Evolutionary conservation across 2,888 invertebrate genomes (phyloP).

Genomic region (Drosophila flavopinicola): DNA sequence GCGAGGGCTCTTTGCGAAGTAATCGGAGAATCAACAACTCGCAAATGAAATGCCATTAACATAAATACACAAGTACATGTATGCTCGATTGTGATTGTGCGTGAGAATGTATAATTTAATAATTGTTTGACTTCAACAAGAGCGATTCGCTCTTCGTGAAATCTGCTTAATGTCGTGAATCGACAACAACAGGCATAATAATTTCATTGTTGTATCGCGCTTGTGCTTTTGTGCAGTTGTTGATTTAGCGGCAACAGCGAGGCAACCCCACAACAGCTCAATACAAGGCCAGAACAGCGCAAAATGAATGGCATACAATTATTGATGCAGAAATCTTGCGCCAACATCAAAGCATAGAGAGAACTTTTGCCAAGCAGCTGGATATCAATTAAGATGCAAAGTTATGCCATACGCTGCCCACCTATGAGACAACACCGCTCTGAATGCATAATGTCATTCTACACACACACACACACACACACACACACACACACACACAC

Average conservation of each 20-base stretch:
- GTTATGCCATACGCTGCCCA: slow-evolving; percentile 36
- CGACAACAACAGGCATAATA: background rate
- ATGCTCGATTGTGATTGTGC: background rate
- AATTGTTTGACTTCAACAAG: slow-evolving; percentile 13
- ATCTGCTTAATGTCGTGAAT: no score
- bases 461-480: background rate
- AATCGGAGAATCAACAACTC: slow-evolving; percentile 17
- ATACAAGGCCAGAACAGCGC: background rate
- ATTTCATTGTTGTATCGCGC: no score
- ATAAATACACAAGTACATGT: background rate
- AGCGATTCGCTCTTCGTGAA: background rate
- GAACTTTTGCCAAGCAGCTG: slow-evolving; percentile 34
- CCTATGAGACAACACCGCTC: background rate
- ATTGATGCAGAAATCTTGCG: slow-evolving; percentile 20
- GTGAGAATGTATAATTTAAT: slow-evolving; percentile 3
- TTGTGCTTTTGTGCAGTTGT: background rate
- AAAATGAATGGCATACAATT: background rate
- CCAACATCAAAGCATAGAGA: slow-evolving; percentile 1
- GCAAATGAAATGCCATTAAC: slow-evolving; percentile 7
- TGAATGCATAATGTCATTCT: no score
- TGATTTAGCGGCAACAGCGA: background rate
- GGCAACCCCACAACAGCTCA: background rate
- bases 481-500: background rate
- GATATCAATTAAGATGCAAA: slow-evolving; percentile 58
- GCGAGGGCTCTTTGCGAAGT: slow-evolving; percentile 19